Evolutionary conservation across 2,113 vertebrate genomes (phyloP), one percentile per base, ranked within the genome.

Genomic region (Garra rufa): DNA sequence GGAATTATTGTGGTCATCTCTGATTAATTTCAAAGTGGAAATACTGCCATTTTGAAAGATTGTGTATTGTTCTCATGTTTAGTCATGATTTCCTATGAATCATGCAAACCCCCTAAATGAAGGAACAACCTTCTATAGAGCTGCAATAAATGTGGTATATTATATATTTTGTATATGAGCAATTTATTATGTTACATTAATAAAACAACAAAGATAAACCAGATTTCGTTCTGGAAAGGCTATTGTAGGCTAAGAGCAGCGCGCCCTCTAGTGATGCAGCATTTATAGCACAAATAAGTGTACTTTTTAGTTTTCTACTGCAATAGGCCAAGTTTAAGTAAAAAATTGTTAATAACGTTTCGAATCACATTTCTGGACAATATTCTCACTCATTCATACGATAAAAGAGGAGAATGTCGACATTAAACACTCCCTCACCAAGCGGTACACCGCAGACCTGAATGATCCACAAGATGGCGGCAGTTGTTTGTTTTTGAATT

Each of bases 391-490:
- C 7, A 24, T 59, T 59, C 61, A 70, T 71, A 71, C 4, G 9
- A 50, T 24, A 5, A 43, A 1, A n/a, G 9, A 55, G 10, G 17
- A 38, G n/a, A 76, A 57, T 38, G 13, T 5, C 46, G 28, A 50
- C 26, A 30, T 15, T 26, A 38, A 38, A 34, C 3, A 15, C 10
- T 9, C 14, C 65, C 7, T 50, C 24, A 30, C 19, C 7, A 11
- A 9, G 9, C 26, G 6, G 4, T 34, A 41, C 57, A 30, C 21
- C 13, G 14, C 5, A 70, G 15, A 41, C 67, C 6, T 6, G 3
- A 63, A 46, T 65, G 0, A 50, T 83, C 38, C 82, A 28, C 75
- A 63, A 87, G 78, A 52, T 50, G 78, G 83, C 63, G 83, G 30
- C 79, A 28, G 10, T 30, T 50, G 41, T n/a, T 80, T 50, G 41